Evolutionary conservation across 2,797 vertebrate species (phyloP).

Genomic region (Sebastes matsubarae): DNA sequence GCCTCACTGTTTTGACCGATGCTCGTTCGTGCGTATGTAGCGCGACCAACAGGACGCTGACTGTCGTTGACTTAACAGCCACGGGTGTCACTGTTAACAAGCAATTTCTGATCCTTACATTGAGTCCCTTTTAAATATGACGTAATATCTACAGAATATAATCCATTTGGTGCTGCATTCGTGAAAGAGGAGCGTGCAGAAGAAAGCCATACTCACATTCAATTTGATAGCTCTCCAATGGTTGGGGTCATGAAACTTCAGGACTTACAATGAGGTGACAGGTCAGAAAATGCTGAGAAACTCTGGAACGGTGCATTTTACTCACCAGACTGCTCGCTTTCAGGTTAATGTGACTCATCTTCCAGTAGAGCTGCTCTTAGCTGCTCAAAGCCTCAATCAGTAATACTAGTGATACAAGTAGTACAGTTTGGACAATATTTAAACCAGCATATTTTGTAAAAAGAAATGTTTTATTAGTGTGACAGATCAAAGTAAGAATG

Average conservation of each 20-base stretch:
- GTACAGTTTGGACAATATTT: not conserved
- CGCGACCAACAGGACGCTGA: no score
- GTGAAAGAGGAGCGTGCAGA: no score
- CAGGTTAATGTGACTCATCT: not conserved
- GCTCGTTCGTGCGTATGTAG: no score
- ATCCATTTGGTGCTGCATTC: no score
- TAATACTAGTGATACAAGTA: not conserved
- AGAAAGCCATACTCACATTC: no score
- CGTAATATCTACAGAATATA: no score
- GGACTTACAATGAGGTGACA: not conserved
- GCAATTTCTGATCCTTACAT: no score
- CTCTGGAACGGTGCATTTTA: not conserved
- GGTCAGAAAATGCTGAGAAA: not conserved
- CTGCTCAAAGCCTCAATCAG: not conserved
- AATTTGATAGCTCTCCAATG: no score
- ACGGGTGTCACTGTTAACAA: no score
- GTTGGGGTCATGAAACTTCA: not conserved
- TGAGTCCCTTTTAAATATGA: no score
- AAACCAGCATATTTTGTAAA: not conserved
- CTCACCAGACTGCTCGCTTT: not conserved
- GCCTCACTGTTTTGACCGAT: no score
- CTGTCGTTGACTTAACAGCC: no score
- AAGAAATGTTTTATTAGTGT: not conserved
- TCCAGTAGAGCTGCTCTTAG: not conserved
- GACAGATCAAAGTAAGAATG: not conserved